Evolutionary conservation across 2,888 invertebrate genomes (phyloP).

Genomic region (Heterodera filipjevi): DNA sequence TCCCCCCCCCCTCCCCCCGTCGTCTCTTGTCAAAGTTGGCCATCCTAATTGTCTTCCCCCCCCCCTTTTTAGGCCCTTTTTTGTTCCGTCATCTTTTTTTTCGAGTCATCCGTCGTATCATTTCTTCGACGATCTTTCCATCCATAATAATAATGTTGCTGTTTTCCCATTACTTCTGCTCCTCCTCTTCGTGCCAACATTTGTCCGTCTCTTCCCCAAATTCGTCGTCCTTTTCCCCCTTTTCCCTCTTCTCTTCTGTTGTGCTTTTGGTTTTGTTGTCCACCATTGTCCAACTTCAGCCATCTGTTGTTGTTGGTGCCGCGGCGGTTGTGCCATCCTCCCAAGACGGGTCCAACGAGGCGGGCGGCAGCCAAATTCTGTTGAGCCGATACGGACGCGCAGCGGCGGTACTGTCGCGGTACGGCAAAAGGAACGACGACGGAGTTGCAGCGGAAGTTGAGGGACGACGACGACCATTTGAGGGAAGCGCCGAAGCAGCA

Average conservation of each 20-base stretch:
- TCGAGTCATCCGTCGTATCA: not conserved
- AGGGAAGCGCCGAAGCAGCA: not conserved
- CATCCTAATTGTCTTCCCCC: not conserved
- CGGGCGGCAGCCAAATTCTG: slow-evolving; percentile 24
- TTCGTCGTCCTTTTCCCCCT: not conserved
- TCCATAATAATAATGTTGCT: not conserved
- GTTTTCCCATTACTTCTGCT: not conserved
- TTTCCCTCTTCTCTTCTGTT: no score
- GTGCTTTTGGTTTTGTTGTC: not conserved
- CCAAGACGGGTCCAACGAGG: not conserved
- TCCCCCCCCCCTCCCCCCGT: not conserved
- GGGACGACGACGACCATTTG: not conserved
- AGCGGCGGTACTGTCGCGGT: slow-evolving; percentile 45
- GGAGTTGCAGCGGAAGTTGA: not conserved
- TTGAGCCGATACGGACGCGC: slow-evolving; percentile 48
- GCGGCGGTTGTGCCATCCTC: not conserved
- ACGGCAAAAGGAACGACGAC: slow-evolving; percentile 39
- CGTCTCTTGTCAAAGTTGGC: not conserved
- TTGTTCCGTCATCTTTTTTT: not conserved
- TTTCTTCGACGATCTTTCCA: not conserved
- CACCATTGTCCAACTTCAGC: not conserved
- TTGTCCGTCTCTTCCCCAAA: not conserved
- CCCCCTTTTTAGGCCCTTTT: not conserved
- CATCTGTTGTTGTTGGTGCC: not conserved
- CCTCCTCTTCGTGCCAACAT: not conserved